Evolutionary conservation across 2,797 vertebrate species (phyloP).

Genomic region (Loriculus beryllinus): DNA sequence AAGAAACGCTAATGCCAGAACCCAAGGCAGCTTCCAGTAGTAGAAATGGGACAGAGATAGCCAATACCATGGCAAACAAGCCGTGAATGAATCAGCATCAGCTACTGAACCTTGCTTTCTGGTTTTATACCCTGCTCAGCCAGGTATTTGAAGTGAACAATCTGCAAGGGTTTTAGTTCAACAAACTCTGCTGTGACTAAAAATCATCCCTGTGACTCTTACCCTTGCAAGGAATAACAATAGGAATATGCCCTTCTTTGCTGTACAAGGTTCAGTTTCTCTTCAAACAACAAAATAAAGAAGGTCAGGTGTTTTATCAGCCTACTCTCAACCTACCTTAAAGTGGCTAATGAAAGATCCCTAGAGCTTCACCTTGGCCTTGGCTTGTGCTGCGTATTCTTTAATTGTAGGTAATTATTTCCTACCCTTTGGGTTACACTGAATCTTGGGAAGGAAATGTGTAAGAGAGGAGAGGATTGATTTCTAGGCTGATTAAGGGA

Average conservation of each 20-base stretch:
- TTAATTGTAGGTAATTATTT: slow-evolving; percentile 40
- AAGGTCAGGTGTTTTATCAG: slow-evolving; percentile 11
- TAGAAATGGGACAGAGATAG: neutral
- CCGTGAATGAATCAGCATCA: neutral
- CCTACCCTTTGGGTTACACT: neutral
- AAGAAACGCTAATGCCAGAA: neutral
- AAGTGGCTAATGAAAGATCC: slow-evolving; percentile 22
- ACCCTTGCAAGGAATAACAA: neutral
- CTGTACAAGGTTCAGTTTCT: neutral
- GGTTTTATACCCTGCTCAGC: neutral
- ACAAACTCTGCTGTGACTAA: neutral
- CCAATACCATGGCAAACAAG: neutral
- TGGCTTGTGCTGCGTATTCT: slow-evolving; percentile 14
- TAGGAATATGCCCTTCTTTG: neutral
- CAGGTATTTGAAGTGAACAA: neutral
- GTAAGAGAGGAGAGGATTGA: neutral
- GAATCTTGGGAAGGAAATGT: neutral
- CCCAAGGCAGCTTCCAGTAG: neutral
- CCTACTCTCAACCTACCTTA: slow-evolving; percentile 7
- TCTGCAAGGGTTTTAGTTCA: neutral
- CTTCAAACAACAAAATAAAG: neutral
- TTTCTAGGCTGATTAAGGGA: neutral
- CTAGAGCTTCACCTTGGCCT: slow-evolving; percentile 36
- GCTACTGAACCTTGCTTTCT: rapidly evolving
- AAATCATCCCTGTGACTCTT: neutral